Evolutionary conservation across 2,888 invertebrate genomes (phyloP).

Genomic region (Agrotis clavis): DNA sequence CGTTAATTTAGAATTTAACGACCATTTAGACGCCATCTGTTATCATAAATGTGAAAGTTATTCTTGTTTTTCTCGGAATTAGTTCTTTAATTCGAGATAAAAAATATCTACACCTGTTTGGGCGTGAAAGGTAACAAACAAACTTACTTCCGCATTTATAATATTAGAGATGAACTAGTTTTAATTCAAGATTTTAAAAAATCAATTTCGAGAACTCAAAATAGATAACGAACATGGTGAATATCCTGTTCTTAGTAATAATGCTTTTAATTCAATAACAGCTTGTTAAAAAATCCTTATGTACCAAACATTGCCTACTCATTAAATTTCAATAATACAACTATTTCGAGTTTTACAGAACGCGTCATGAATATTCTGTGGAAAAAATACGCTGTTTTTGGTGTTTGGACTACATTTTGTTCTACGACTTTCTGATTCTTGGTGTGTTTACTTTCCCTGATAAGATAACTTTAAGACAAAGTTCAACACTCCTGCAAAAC

Average conservation of each 20-base stretch:
- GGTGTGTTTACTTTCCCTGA: conserved; percentile 46
- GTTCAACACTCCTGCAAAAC: conserved; percentile 37
- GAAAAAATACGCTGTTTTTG: conserved; percentile 27
- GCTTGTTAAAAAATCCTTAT: background rate
- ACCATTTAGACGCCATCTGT: too few relatives aligned
- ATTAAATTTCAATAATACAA: conserved; percentile 20
- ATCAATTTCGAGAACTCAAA: too few relatives aligned
- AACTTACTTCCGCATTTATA: too few relatives aligned
- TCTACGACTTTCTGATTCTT: conserved; percentile 34
- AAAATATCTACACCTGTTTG: too few relatives aligned
- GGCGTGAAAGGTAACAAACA: too few relatives aligned
- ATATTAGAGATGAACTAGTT: too few relatives aligned
- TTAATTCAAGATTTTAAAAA: too few relatives aligned
- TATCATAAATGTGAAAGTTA: too few relatives aligned
- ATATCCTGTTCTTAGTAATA: background rate
- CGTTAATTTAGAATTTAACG: too few relatives aligned
- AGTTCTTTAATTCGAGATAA: too few relatives aligned
- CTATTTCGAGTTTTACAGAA: conserved; percentile 4
- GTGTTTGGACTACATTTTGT: conserved; percentile 50
- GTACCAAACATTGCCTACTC: conserved; percentile 4
- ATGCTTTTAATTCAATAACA: background rate
- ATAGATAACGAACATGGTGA: background rate
- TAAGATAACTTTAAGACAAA: conserved; percentile 56
- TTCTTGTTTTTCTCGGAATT: too few relatives aligned
- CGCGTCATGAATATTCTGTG: conserved; percentile 18